Conservation (phyloP, 2,113 vertebrate genomes). For the Oostethus manadensis region DNA sequence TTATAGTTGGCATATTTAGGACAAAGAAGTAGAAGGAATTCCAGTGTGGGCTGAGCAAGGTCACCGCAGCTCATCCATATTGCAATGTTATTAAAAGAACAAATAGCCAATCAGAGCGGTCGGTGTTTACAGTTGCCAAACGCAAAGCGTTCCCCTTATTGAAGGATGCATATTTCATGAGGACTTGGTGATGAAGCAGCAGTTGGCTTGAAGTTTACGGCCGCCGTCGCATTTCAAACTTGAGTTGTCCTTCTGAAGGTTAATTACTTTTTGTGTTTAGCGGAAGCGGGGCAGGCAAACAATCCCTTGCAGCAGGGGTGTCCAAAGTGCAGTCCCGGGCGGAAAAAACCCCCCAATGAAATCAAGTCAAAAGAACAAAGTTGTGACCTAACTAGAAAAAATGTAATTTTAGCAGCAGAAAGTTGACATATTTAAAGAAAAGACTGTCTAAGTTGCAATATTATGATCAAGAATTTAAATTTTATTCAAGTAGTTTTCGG, state of each 20-base stretch:
- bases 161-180: slow-evolving; percentile 53
- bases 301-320: too few relatives aligned
- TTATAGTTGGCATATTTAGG: background rate
- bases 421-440: too few relatives aligned
- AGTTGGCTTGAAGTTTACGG: slow-evolving; percentile 8
- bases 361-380: too few relatives aligned
- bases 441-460: too few relatives aligned
- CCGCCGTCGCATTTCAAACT: slow-evolving; percentile 2
- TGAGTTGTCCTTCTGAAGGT: slow-evolving; percentile 8
- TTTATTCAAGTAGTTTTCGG: too few relatives aligned
- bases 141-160: slow-evolving; percentile 42
- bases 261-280: slow-evolving; percentile 2
- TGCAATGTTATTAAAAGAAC: slow-evolving; percentile 46
- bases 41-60: background rate
- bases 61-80: slow-evolving; percentile 45
- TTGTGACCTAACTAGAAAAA: too few relatives aligned
- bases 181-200: slow-evolving; percentile 23
- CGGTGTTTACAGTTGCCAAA: slow-evolving; percentile 46
- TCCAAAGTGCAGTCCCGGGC: too few relatives aligned
- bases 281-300: background rate
- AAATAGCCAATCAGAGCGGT: slow-evolving; percentile 35
- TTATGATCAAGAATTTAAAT: too few relatives aligned
- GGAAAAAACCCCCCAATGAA: too few relatives aligned
- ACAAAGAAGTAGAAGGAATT: too few relatives aligned
- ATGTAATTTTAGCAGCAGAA: too few relatives aligned